Conservation (phyloP, 2,113 vertebrate species). For the Damaliscus lunatus region DNA sequence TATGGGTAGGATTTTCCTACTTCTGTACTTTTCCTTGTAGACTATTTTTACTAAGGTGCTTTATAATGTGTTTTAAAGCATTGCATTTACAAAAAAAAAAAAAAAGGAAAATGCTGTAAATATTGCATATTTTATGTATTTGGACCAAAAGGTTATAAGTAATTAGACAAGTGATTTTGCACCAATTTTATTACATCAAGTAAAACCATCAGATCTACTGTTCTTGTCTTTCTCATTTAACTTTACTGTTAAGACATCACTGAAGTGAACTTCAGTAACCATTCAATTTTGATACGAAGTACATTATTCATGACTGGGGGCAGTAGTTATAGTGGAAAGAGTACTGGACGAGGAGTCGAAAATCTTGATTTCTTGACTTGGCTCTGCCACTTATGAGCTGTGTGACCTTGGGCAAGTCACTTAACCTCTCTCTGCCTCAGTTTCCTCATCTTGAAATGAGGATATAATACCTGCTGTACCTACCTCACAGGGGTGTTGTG, state of each 20-base stretch:
- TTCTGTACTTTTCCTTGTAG: slow-evolving; percentile 87
- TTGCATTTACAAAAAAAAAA: slow-evolving; percentile 81
- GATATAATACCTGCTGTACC: slow-evolving; percentile 53
- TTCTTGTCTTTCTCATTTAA: slow-evolving; percentile 72
- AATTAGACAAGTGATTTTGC: slow-evolving; percentile 82
- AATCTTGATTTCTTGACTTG: background rate
- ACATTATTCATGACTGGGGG: slow-evolving; percentile 51
- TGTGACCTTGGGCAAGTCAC: slow-evolving; percentile 42
- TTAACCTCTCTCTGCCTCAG: slow-evolving; percentile 52
- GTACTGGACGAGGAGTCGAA: background rate
- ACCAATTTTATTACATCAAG: slow-evolving; percentile 80
- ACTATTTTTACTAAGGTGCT: slow-evolving; percentile 90
- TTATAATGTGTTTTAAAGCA: slow-evolving; percentile 90
- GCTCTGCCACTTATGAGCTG: background rate
- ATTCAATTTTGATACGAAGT: slow-evolving; percentile 69
- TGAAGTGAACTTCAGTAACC: slow-evolving; percentile 71
- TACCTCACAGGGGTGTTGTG: slow-evolving; percentile 71
- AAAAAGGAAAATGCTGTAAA: slow-evolving; percentile 86
- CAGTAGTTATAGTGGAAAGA: background rate
- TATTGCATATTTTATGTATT: slow-evolving; percentile 89
- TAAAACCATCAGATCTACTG: slow-evolving; percentile 77
- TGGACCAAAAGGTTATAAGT: slow-evolving; percentile 85
- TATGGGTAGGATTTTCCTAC: slow-evolving; percentile 84
- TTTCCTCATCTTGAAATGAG: slow-evolving; percentile 50
- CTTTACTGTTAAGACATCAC: slow-evolving; percentile 70